A percentile compares a stretch with the other conserved stretches of the same genome.
Conservation (phyloP, 2,113 vertebrate genomes). For the Vanacampus margaritifer region DNA sequence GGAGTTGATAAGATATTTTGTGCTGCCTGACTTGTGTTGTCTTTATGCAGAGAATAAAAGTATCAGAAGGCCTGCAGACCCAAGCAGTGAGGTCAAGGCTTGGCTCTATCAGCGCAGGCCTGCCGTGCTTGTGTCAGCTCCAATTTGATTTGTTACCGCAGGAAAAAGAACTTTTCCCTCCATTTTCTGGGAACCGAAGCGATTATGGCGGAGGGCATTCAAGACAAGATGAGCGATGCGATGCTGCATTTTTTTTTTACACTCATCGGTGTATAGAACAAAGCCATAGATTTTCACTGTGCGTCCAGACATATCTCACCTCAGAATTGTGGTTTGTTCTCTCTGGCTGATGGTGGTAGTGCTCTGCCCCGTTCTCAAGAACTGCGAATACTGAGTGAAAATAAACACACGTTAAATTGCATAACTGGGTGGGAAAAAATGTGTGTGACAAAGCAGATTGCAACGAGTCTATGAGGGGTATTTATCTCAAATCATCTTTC, state of each 20-base stretch:
- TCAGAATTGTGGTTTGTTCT: constrained; percentile 67
- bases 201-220: constrained; percentile 19
- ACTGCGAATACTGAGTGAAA: constrained; percentile 81
- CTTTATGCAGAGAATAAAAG: constrained; percentile 14
- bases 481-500: neutral
- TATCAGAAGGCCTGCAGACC: constrained; percentile 14
- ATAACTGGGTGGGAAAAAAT: neutral
- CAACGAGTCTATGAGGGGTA: too few relatives aligned
- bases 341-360: constrained; percentile 74
- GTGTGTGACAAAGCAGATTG: too few relatives aligned
- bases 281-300: neutral
- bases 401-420: neutral
- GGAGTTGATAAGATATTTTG: constrained; percentile 29
- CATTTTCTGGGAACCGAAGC: constrained; percentile 60
- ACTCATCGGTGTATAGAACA: neutral
- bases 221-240: neutral
- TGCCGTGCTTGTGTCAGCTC: constrained; percentile 20
- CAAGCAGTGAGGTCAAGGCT: constrained; percentile 37
- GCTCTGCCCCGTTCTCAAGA: constrained; percentile 84
- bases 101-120: constrained; percentile 16
- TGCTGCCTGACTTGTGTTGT: constrained; percentile 21
- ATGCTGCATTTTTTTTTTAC: neutral
- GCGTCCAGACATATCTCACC: constrained; percentile 61
- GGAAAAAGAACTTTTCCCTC: constrained; percentile 41
- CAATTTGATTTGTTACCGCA: constrained; percentile 49